Evolutionary conservation across 30 jellyfish, hydroid and myxozoan species (phyloP), one percentile per base, ranked within the genome.

Genomic region (Cassiopea xamachana): DNA sequence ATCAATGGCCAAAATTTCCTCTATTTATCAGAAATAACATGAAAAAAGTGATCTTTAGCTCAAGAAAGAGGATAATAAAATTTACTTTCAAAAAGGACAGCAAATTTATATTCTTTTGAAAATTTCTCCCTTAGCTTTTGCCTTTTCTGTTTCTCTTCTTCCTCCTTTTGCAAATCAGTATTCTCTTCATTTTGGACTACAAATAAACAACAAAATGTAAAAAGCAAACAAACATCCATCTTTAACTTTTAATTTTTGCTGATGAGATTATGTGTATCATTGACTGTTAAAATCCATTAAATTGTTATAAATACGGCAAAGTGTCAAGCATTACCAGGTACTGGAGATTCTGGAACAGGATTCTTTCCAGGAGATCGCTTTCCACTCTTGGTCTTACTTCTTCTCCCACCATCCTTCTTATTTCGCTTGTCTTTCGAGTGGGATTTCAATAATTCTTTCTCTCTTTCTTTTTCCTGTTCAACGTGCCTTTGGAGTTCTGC

Each of bases 141-240:
- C 44, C 90, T 78, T 71, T 86, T 76, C 45, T 81, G 83, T 19
- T 95, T 94, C 64, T 95, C 99, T 91, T 91, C 98, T 60, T 82
- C 92, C 51, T 82, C 96, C 47, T 89, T 81, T 75, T 81, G 92
- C 60, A 58, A 69, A 86, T 81, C 96, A 60, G 47, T 59, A 47
- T 80, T 81, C 46, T 89, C 92, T 49, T 80, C 92, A 17, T 89
- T 50, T 46, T 73, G 96, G 47, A 81, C 92, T 89, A 60, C 39
- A 61, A 1, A 7, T 71, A 86, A 86, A 15, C 44, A 60, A 10
- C 0, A 10, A 67, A 19, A 19, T 67, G 14, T 19, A 67, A 67
- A 4, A 4, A 4, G 76, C 46, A 19, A 15, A 19, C 15, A 2
- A 15, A 67, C 15, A 4, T 19, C 46, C 39, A 27, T 27, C 39